phyloP scores from a whole-genome alignment of 2,113 vertebrate genomes.

The Poecilia latipinna region DNA sequence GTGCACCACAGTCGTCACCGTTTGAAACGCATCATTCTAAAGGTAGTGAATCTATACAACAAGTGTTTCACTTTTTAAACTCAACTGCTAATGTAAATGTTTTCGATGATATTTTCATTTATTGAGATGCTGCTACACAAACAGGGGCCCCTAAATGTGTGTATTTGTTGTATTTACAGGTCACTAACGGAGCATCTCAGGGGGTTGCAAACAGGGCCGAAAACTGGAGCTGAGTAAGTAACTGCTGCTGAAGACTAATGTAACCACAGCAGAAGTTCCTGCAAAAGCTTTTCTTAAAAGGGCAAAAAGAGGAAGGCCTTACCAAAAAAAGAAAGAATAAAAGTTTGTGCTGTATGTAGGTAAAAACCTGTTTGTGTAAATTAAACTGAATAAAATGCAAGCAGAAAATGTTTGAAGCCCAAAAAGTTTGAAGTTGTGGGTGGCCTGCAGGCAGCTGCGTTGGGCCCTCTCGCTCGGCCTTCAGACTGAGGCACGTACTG shows the following conservation, averaged over 20 bases:
- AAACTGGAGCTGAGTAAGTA: background rate
- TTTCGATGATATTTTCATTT: background rate
- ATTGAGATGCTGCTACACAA: background rate
- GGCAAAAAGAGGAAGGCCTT: background rate
- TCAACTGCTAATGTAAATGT: background rate
- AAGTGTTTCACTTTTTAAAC: background rate
- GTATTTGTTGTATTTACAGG: background rate
- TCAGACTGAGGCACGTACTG: conserved; percentile 27
- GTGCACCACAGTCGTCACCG: no score
- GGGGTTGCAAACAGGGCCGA: background rate
- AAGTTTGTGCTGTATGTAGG: background rate
- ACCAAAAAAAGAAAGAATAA: no score
- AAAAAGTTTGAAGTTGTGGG: no score
- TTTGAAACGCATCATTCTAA: background rate
- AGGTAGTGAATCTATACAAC: background rate
- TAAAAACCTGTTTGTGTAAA: background rate
- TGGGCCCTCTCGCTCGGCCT: background rate
- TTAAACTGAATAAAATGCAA: background rate
- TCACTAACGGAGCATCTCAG: background rate
- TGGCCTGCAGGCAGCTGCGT: conserved; percentile 19
- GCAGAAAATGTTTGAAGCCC: no score
- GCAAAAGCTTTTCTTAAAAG: background rate
- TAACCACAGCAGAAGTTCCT: background rate
- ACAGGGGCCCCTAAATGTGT: background rate
- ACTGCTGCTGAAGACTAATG: background rate